A percentile compares a stretch with the other conserved stretches of the same genome.
phyloP scores from a whole-genome alignment of 2,888 invertebrate genomes.

The Tipula vernalis region DNA sequence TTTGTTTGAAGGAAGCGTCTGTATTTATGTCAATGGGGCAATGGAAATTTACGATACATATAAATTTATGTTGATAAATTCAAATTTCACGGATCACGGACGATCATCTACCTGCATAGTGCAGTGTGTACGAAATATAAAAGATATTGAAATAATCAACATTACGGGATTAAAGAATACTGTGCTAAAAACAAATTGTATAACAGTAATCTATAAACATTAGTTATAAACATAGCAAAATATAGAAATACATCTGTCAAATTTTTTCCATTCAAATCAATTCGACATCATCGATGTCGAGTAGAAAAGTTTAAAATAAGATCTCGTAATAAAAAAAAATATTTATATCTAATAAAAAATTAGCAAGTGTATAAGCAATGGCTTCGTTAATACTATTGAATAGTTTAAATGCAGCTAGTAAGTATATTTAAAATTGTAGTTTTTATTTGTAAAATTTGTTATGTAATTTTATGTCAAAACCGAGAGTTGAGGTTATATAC shows the following conservation, averaged over 20 bases:
- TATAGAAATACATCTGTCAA: not conserved
- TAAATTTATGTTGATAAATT: too few species aligned
- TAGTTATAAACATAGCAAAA: not conserved
- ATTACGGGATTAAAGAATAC: not conserved
- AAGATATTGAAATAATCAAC: not conserved
- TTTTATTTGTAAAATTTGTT: not conserved
- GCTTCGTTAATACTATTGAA: conserved; percentile 29
- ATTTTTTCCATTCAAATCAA: not conserved
- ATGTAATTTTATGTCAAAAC: conserved; percentile 7
- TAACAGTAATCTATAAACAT: not conserved
- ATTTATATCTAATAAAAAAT: not conserved
- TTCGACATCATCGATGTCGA: conserved; percentile 6
- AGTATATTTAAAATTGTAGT: conserved; percentile 19
- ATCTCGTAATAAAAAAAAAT: not conserved
- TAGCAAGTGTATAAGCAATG: conserved; percentile 20
- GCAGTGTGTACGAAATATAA: too few species aligned
- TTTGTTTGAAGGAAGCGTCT: too few species aligned
- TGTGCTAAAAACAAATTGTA: not conserved
- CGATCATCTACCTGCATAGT: too few species aligned
- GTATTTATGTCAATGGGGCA: too few species aligned
- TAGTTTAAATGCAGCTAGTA: conserved; percentile 30
- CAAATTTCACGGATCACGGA: too few species aligned
- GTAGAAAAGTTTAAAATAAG: not conserved
- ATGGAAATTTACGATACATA: too few species aligned
- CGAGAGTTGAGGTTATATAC: not conserved